phyloP scores from a whole-genome alignment of 2,797 vertebrate genomes.

The Tarsius wallacei region DNA sequence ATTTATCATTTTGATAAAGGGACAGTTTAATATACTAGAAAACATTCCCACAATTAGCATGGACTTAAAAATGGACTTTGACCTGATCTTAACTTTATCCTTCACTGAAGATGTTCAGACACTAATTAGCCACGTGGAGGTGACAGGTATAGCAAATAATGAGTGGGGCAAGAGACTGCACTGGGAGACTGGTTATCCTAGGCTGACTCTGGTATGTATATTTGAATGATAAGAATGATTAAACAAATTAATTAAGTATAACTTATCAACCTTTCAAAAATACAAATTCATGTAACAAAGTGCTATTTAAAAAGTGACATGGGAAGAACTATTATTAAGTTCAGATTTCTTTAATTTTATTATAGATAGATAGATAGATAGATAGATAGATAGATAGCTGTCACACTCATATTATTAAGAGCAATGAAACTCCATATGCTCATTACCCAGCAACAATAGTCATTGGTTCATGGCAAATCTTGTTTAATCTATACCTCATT shows the following conservation, averaged over 20 bases:
- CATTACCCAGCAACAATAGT: background rate
- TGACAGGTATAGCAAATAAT: background rate
- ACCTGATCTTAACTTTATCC: slow-evolving; percentile 5
- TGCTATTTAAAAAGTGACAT: background rate
- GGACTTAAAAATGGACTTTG: slow-evolving; percentile 55
- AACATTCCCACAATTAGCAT: background rate
- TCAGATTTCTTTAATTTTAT: no score
- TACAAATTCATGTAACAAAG: slow-evolving; percentile 7
- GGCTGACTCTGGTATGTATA: background rate
- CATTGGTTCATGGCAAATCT: background rate
- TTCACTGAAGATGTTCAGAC: background rate
- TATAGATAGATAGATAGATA: no score
- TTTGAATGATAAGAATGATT: slow-evolving; percentile 41
- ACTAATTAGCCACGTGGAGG: background rate
- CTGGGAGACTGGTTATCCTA: background rate
- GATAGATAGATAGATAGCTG: no score
- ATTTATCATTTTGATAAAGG: slow-evolving; percentile 43
- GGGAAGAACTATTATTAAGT: no score
- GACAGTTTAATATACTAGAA: slow-evolving; percentile 24
- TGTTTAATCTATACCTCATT: background rate
- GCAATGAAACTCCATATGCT: background rate
- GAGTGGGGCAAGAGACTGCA: background rate
- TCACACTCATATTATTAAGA: background rate
- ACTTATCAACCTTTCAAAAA: background rate
- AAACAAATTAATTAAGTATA: slow-evolving; percentile 1